These are phyloP conservation scores for Sinella curviseta DNA, from an alignment of 1,140 invertebrate genomes.

Conservation along the genomic window DNA sequence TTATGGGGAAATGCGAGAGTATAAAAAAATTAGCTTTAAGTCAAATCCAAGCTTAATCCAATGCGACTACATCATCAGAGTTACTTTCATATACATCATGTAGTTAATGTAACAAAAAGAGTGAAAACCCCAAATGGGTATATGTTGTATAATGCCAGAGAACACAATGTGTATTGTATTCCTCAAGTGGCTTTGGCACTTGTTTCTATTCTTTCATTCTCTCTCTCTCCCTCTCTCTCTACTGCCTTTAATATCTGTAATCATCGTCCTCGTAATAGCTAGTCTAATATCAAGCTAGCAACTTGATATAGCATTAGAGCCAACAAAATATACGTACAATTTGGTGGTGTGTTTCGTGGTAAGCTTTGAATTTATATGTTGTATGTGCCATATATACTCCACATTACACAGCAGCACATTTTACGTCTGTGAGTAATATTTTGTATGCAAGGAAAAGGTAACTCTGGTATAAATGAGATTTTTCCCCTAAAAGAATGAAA, in stretches of 20 bases:
- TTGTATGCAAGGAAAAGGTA: no score
- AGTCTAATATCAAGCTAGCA: not conserved
- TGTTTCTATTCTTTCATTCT: no score
- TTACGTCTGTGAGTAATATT: no score
- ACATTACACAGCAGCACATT: no score
- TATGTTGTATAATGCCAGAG: not conserved
- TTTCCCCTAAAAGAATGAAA: not conserved
- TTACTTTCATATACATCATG: no score
- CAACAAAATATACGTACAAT: not conserved
- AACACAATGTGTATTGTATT: not conserved
- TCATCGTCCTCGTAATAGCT: not conserved
- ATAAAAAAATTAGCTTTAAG: no score
- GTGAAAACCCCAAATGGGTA: not conserved
- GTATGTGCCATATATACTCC: not conserved
- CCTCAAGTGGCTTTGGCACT: not conserved
- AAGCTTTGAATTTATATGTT: not conserved
- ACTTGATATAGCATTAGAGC: not conserved
- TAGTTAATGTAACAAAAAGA: not conserved
- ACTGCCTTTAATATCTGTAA: not conserved
- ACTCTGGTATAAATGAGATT: not conserved
- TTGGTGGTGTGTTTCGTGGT: not conserved
- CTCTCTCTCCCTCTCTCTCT: not conserved
- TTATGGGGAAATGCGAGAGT: slow-evolving; percentile 7
- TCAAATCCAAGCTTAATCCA: no score
- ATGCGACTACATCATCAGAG: no score